Evolutionary conservation across 2,888 invertebrate species (phyloP), one percentile per base, ranked within the genome.

Genomic region (Criorhina ranunculi): DNA sequence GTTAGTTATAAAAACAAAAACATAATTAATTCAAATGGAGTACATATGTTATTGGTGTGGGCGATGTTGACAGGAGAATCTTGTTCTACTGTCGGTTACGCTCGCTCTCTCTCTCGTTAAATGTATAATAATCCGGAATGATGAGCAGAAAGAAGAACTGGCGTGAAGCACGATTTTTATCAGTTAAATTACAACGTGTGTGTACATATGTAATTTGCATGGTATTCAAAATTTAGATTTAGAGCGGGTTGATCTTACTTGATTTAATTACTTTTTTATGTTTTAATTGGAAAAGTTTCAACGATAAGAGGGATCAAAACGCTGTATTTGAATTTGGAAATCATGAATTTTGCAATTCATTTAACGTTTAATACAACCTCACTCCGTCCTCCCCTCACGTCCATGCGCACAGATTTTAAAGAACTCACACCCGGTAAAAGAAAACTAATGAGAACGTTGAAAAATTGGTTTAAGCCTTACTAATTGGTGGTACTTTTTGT

Each of bases 111-210:
- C 24, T 51, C 12, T 57, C 49, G 40, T 15, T 15, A n/a, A 29
- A 53, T 17, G 17, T 40, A 17, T 35, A 12, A 29, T 31, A 11
- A 70, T 37, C 24, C 17, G 40, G 31, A 35, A 35, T 9, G n/a
- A n/a, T 24, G 46, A 66, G 29, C 33, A 8, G 3, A 35, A 17
- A 37, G 42, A 70, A 51, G 12, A 70, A 57, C 42, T 62, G 59
- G 53, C 75, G 85, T 80, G 80, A 80, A 80, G 85, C 85, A 85
- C 85, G 80, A 80, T 85, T 85, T 85, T 85, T 76, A 57, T 60
- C 31, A 57, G 37, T 46, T 42, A 49, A 24, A 49, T 17, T 46
- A 37, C 35, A 37, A 29, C 49, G 31, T 40, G 57, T 77, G 29
- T 67, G 60, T 35, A 11, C 55, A 31, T 49, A 46, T 15, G 53